Conservation (phyloP, 1,140 invertebrate species). For the Megalonaias nervosa region DNA sequence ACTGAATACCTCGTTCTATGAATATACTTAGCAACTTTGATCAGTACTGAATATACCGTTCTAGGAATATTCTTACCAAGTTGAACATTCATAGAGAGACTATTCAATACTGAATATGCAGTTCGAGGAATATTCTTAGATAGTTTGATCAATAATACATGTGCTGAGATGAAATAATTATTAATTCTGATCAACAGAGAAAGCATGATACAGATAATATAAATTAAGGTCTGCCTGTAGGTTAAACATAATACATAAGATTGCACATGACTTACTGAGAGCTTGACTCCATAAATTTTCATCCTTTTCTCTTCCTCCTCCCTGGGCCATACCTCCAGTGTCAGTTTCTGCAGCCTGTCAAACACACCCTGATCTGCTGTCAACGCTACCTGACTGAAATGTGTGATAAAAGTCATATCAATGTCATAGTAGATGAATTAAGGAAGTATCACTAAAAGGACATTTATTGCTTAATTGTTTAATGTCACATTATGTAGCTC, state of each 20-base stretch:
- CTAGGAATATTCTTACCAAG: no score
- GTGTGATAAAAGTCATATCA: slow-evolving; percentile 7
- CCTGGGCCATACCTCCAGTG: slow-evolving; percentile 52
- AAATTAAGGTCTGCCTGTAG: no score
- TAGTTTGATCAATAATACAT: neutral
- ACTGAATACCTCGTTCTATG: no score
- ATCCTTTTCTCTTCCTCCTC: slow-evolving; percentile 44
- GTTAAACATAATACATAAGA: neutral
- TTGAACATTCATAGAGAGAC: no score
- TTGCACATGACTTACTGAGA: slow-evolving; percentile 8
- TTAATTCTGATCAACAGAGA: neutral
- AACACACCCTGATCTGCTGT: slow-evolving; percentile 56
- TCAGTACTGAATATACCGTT: no score
- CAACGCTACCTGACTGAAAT: slow-evolving; percentile 22
- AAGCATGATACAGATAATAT: neutral
- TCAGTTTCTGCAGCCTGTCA: slow-evolving; percentile 46
- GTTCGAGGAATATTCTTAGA: neutral
- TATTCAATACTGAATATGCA: no score
- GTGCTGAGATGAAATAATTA: neutral
- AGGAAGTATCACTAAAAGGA: neutral
- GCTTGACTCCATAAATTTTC: slow-evolving; percentile 12
- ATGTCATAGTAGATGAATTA: neutral
- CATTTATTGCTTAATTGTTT: no score
- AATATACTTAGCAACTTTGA: no score
- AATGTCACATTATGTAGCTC: no score